Evolutionary conservation across 2,113 vertebrate species (phyloP).

Genomic region (Callithrix jacchus): DNA sequence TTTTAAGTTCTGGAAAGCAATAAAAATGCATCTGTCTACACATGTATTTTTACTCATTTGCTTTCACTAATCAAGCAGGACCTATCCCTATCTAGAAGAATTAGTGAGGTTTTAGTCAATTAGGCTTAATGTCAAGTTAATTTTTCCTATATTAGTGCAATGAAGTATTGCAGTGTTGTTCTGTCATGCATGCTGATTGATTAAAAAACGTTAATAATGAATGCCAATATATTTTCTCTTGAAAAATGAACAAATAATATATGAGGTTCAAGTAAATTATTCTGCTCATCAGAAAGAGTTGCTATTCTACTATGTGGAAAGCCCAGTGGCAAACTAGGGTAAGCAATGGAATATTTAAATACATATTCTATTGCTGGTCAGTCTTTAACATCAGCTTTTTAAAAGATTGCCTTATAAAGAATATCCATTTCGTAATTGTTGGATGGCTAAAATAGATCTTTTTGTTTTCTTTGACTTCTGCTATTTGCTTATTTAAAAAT

Average conservation of each 20-base stretch:
- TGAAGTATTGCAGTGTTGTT: constrained; percentile 60
- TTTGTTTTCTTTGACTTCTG: background rate
- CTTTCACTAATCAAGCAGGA: constrained; percentile 71
- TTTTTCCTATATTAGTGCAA: constrained; percentile 58
- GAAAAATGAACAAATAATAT: background rate
- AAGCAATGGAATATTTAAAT: background rate
- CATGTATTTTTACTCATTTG: constrained; percentile 55
- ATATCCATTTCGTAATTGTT: background rate
- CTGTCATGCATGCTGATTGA: background rate
- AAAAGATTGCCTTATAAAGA: background rate
- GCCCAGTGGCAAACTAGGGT: background rate
- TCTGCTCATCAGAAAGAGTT: constrained; percentile 9
- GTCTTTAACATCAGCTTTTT: background rate
- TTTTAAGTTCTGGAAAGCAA: constrained; percentile 14
- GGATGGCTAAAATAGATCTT: background rate
- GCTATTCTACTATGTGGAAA: background rate
- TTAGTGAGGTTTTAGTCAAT: constrained; percentile 76
- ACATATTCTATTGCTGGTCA: background rate
- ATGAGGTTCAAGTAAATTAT: constrained; percentile 48
- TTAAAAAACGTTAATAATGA: constrained; percentile 38
- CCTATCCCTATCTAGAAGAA: constrained; percentile 69
- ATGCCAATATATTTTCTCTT: constrained; percentile 35
- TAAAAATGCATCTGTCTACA: constrained; percentile 50
- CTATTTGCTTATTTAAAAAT: constrained; percentile 7
- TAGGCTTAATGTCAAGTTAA: constrained; percentile 73